Conservation (phyloP, 1,140 invertebrate species). For the Aphelenchoides avenae region DNA sequence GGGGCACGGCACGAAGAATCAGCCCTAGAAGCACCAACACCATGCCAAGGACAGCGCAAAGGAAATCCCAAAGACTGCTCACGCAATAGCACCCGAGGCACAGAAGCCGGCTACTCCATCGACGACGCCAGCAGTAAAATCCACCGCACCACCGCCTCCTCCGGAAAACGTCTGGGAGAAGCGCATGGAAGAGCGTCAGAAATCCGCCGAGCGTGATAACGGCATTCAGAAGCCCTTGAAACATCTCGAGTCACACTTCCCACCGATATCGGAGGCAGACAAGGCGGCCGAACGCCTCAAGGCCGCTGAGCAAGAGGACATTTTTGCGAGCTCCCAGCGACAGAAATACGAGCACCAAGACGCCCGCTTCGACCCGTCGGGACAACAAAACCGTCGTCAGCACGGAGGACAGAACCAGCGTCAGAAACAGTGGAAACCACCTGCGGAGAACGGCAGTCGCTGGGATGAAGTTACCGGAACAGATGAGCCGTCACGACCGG, state of each 20-base stretch:
- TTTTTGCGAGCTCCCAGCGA: background rate
- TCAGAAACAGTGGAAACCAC: background rate
- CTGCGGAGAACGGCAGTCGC: background rate
- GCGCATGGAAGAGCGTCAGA: constrained; percentile 48
- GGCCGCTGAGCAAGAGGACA: background rate
- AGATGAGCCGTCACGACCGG: background rate
- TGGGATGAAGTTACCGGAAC: background rate
- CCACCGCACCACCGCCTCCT: constrained; percentile 26
- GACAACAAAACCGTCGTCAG: background rate
- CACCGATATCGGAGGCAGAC: constrained; percentile 17
- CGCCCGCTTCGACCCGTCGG: background rate
- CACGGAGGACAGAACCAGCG: background rate
- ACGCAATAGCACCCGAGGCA: too few species aligned
- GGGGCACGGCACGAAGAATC: too few species aligned
- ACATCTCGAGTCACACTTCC: constrained; percentile 32
- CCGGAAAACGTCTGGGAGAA: constrained; percentile 56
- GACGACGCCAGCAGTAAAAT: too few species aligned
- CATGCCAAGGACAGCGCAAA: too few species aligned
- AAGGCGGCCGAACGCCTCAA: constrained; percentile 1
- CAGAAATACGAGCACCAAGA: background rate
- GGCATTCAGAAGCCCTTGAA: background rate
- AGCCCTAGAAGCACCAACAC: too few species aligned
- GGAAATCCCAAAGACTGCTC: too few species aligned
- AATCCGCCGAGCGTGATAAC: constrained; percentile 26
- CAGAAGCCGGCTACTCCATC: too few species aligned